Percentiles rank a stretch among this genome's conserved stretches.
These are phyloP conservation scores for Leucoma salicis DNA, from an alignment of 2,888 invertebrate genomes.

Conservation along the genomic window DNA sequence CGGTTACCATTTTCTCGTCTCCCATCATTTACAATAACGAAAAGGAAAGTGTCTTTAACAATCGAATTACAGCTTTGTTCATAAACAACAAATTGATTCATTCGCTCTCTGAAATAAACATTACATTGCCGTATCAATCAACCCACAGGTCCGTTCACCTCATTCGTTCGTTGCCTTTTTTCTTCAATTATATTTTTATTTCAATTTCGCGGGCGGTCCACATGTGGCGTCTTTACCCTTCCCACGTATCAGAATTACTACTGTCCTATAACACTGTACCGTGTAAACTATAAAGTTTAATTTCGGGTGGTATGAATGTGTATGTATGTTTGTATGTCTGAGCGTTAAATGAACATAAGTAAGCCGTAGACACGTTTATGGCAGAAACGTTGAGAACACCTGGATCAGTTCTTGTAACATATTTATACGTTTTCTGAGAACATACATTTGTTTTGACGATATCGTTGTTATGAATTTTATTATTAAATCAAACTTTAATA, in stretches of 20 bases:
- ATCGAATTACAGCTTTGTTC: too few relatives aligned
- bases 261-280: constrained; percentile 10
- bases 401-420: constrained; percentile 50
- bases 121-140: constrained; percentile 35
- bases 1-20: too few relatives aligned
- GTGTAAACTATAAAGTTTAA: constrained; percentile 9
- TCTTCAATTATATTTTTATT: constrained; percentile 50
- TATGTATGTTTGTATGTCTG: constrained; percentile 28
- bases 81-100: neutral
- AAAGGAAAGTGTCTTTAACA: too few relatives aligned
- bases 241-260: constrained; percentile 35
- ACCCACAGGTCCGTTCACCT: constrained; percentile 53
- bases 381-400: constrained; percentile 58
- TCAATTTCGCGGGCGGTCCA: constrained; percentile 59
- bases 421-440: constrained; percentile 54
- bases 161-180: constrained; percentile 44
- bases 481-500: constrained; percentile 22
- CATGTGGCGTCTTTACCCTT: constrained; percentile 69
- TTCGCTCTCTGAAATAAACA: neutral
- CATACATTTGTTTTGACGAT: constrained; percentile 32
- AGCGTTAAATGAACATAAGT: constrained; percentile 62
- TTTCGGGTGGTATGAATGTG: constrained; percentile 9
- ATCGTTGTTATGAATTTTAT: constrained; percentile 29
- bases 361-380: constrained; percentile 64
- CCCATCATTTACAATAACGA: too few relatives aligned